These are phyloP conservation scores for Numenius phaeopus DNA, from an alignment of 2,797 vertebrate genomes.

Conservation along the genomic window DNA sequence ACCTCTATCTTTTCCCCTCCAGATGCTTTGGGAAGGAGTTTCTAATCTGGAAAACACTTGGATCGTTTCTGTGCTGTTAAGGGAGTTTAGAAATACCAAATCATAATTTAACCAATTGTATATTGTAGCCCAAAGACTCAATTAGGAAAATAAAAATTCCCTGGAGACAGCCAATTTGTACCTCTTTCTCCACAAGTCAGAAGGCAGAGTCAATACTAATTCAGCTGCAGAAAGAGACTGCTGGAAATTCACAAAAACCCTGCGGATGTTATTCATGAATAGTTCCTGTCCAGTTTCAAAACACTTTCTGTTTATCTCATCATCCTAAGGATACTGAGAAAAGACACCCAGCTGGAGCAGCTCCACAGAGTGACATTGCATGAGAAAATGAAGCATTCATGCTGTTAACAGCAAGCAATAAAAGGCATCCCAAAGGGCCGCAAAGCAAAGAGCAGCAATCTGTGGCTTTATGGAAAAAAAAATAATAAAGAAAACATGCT, in stretches of 20 bases:
- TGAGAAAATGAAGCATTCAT: slow-evolving; percentile 10
- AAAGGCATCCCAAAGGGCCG: neutral
- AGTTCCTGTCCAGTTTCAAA: slow-evolving; percentile 30
- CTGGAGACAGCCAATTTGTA: neutral
- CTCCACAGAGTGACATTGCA: neutral
- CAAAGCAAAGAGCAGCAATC: neutral
- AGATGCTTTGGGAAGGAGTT: neutral
- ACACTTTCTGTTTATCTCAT: slow-evolving; percentile 51
- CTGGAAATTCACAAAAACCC: slow-evolving; percentile 16
- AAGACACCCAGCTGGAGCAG: slow-evolving; percentile 34
- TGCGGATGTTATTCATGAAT: slow-evolving; percentile 10
- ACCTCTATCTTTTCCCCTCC: neutral
- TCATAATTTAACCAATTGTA: neutral
- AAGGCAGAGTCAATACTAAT: neutral
- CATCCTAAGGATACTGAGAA: slow-evolving; percentile 12
- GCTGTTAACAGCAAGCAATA: neutral
- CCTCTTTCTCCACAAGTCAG: neutral
- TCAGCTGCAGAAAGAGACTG: slow-evolving; percentile 17
- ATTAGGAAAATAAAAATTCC: neutral
- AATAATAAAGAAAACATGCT: neutral
- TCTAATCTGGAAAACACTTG: neutral
- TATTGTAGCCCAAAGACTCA: neutral
- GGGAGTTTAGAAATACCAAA: neutral
- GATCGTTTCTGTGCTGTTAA: neutral
- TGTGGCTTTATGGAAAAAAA: neutral